phyloP scores from a whole-genome alignment of 2,113 vertebrate genomes.

The Cavia aperea region DNA sequence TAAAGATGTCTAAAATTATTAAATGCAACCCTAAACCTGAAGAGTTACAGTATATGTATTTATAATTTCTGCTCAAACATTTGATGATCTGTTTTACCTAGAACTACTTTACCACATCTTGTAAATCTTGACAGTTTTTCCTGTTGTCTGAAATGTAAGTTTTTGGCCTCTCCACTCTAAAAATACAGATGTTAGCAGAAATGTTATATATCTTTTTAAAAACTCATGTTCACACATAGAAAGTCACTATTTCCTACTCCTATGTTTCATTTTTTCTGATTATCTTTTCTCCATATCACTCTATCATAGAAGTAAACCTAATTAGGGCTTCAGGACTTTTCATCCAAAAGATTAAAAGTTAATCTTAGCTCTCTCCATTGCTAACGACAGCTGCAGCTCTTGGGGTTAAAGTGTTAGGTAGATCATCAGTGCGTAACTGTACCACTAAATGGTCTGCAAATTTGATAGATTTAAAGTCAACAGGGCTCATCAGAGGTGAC shows the following conservation, averaged over 20 bases:
- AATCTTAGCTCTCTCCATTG: background rate
- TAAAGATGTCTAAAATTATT: constrained; percentile 1
- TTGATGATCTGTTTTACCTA: constrained; percentile 21
- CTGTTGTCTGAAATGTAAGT: background rate
- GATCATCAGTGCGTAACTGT: background rate
- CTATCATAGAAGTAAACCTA: background rate
- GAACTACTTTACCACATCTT: background rate
- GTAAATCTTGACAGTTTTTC: background rate
- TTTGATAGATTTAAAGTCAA: background rate
- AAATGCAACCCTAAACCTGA: background rate
- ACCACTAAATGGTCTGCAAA: background rate
- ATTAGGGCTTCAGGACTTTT: background rate
- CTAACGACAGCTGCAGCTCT: background rate
- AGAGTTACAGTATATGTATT: background rate
- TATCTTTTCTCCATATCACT: background rate
- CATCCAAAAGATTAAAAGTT: constrained; percentile 22
- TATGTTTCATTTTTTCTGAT: constrained; percentile 1
- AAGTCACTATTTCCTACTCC: background rate
- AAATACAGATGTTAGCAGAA: background rate
- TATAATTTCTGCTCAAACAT: background rate
- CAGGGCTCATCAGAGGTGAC: background rate
- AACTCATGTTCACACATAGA: background rate
- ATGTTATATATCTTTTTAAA: background rate
- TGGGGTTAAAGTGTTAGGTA: background rate
- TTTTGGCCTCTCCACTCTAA: background rate